Evolutionary conservation across 2,888 invertebrate genomes (phyloP), one percentile per base, ranked within the genome.

Genomic region (Drosophila anomalata): DNA sequence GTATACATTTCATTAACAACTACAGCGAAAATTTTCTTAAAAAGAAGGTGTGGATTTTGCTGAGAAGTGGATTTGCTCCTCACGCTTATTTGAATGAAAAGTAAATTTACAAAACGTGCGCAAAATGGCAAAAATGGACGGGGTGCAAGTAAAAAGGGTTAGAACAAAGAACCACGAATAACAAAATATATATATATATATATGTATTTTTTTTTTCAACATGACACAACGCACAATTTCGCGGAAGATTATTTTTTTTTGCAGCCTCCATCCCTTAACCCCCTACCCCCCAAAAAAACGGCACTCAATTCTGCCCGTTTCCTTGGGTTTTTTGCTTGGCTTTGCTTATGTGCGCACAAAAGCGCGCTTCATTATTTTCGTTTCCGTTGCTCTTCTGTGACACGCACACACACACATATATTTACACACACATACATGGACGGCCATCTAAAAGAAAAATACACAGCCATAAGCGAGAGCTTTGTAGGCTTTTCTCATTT

Each of bases 1-100:
- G 76, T 68, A 72, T 83, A 77, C 83, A 79, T 79, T 79, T 83
- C 83, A 79, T 79, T 79, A 79, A 79, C 77, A 79, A 72, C 81
- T 75, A 78, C 72, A 77, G 66, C 52, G 65, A 66, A 58, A 70
- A 65, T 77, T 52, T 65, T 20, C 62, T 65, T 2, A 3, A 22
- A 31, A 65, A 26, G 26, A 7, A 17, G 52, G 12, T 9, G 47
- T 22, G 17, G 12, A 42, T 44, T 55, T 17, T 0, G 41, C 4
- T 31, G 29, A 24, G 33, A 17, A 50, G 44, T 47, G 51, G 70
- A 50, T 55, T 44, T 66, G 52, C 55, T 4, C 8, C 63, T 51
- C 46, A 41, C 31, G 47, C 56, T 75, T 69, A 76, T 73, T 74
- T 70, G 72, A 76, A 80, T 80, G 76, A 74, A 78, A 80, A 78